Base-by-base conservation (phyloP, 2,888 invertebrate species). In the Craniophora ligustri region DNA sequence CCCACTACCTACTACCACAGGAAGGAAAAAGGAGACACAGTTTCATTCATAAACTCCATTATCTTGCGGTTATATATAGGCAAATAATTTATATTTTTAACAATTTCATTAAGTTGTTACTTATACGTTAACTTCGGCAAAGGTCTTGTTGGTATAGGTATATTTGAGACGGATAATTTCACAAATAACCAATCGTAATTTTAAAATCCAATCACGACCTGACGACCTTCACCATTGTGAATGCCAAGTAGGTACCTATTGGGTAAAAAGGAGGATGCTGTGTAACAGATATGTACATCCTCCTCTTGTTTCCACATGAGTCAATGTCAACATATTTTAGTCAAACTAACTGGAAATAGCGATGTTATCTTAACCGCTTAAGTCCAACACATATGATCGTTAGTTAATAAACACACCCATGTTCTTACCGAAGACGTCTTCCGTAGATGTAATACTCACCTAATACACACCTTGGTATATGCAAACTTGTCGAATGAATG, bases 241-340 rank as follows among this genome's bases (percentile, higher is more conserved):
- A 23, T 23, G n/a, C n/a, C n/a, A n/a, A n/a, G n/a, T n/a, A n/a
- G n/a, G n/a, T n/a, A n/a, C n/a, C n/a, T n/a, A 23, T 10, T 10
- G 2, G 10, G 14, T 40, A 28, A 40, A 15, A 23, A 28, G 8
- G 26, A 14, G 23, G 11, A 31, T n/a, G 38, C 26, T 47, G 30
- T 41, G 48, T n/a, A 26, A 26, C n/a, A n/a, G n/a, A n/a, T n/a
- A n/a, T 26, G 2, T 4, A 26, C n/a, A 26, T 26, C 26, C 26
- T 26, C 6, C 40, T 35, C 34, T 28, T 38, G 63, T 54, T 40
- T 36, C 32, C 54, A 58, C 28, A 46, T 54, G 36, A 21, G 59
- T 53, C 48, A 73, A 55, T 51, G 60, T 53, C 67, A 72, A 66
- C 16, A 70, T 0, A 13, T 39, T 26, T 19, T 56, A 38, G 8